A percentile compares a stretch with the other conserved stretches of the same genome.
phyloP scores from a whole-genome alignment of 2,113 vertebrate genomes.

The Brienomyrus brachyistius region DNA sequence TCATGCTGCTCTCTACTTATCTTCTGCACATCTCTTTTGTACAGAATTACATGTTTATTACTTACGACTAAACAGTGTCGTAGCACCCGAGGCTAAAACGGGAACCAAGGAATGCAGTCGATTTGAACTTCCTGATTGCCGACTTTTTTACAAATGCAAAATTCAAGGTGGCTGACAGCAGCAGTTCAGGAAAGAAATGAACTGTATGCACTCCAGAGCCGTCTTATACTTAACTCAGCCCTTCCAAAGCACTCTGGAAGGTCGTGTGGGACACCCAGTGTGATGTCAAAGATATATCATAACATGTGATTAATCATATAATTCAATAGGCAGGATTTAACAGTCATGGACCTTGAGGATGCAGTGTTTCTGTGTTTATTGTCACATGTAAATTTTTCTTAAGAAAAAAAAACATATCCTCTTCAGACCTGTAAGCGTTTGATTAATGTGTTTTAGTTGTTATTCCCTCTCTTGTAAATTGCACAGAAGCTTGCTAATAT shows the following conservation, averaged over 20 bases:
- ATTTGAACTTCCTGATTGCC: neutral
- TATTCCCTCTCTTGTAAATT: constrained; percentile 37
- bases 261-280: neutral
- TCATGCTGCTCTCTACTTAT: neutral
- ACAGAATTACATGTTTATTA: neutral
- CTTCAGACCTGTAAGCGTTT: neutral
- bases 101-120: neutral
- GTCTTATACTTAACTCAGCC: neutral
- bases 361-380: neutral
- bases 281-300: neutral
- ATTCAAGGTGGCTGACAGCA: neutral
- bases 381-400: neutral
- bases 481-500: constrained; percentile 40
- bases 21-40: constrained; percentile 23
- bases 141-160: neutral
- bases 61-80: neutral
- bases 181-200: neutral
- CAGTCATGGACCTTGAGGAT: neutral
- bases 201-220: neutral
- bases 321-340: neutral
- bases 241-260: neutral
- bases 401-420: neutral
- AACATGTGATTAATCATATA: neutral
- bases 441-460: constrained; percentile 29
- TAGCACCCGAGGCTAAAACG: neutral